A percentile compares a stretch with the other conserved stretches of the same genome.
phyloP scores from a whole-genome alignment of 37 sponge, comb jelly and placozoan genomes.

The Hexactinellida sp. region DNA sequence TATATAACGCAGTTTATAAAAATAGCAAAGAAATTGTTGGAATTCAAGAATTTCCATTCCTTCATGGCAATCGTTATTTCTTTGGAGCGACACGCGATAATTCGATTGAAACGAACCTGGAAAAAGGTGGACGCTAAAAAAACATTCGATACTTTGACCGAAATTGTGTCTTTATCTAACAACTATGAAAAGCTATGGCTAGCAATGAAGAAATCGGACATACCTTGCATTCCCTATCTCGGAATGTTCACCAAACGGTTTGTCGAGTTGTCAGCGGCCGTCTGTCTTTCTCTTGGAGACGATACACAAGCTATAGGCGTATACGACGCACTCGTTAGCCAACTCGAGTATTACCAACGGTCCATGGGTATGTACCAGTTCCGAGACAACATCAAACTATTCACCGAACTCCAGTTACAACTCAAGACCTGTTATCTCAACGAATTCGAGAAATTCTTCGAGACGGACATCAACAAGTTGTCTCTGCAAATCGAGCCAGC shows the following conservation, averaged over 20 bases:
- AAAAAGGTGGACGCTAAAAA: neutral
- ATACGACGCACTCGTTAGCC: neutral
- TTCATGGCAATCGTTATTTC: neutral
- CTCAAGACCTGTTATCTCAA: neutral
- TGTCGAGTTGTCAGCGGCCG: neutral
- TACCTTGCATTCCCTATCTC: neutral
- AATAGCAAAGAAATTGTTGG: neutral
- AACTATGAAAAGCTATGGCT: constrained; percentile 1
- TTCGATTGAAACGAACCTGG: neutral
- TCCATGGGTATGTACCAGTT: neutral
- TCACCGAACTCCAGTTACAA: neutral
- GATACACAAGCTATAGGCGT: neutral
- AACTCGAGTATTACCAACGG: neutral
- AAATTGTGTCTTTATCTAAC: neutral
- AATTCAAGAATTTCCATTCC: constrained; percentile 3
- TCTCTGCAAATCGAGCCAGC: neutral
- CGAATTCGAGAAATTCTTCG: neutral
- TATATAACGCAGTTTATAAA: neutral
- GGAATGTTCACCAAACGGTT: neutral
- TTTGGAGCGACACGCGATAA: neutral
- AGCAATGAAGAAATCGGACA: neutral
- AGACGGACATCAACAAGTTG: neutral
- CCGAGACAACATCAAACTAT: neutral
- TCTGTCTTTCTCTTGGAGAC: neutral
- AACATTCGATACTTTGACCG: neutral